Evolutionary conservation across 2,797 vertebrate species (phyloP).

Genomic region (Loriculus beryllinus): DNA sequence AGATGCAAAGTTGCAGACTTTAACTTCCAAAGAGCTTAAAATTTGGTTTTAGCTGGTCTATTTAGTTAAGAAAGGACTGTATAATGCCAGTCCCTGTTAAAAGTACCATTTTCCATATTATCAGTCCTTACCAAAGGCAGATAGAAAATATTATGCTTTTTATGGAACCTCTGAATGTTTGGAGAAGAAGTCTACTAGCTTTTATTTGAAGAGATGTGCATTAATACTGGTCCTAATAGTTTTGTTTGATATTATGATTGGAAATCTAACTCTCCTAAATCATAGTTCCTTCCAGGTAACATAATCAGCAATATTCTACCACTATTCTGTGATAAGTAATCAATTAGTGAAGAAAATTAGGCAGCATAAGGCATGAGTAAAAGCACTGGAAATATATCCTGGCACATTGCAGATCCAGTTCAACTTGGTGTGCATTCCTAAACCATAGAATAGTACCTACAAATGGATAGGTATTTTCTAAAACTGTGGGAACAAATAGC

Average conservation of each 20-base stretch:
- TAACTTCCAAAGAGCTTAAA: neutral
- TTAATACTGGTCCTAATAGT: neutral
- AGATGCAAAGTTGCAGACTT: neutral
- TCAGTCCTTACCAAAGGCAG: neutral
- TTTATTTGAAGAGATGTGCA: neutral
- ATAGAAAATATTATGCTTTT: neutral
- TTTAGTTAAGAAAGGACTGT: neutral
- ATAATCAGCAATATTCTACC: neutral
- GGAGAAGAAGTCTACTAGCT: neutral
- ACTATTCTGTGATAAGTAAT: neutral
- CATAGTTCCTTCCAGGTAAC: neutral
- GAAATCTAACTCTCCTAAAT: neutral
- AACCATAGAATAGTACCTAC: neutral
- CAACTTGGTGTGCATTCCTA: neutral
- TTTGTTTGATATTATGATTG: neutral
- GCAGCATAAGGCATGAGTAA: neutral
- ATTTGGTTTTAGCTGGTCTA: neutral
- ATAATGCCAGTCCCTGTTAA: neutral
- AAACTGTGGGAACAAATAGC: neutral
- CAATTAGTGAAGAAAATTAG: neutral
- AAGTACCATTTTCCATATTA: neutral
- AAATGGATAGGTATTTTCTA: neutral
- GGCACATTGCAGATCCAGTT: neutral
- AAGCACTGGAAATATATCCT: neutral
- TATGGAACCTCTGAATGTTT: neutral